Evolutionary conservation across 2,113 vertebrate species (phyloP).

Genomic region (Chloropsis cyanopogon): DNA sequence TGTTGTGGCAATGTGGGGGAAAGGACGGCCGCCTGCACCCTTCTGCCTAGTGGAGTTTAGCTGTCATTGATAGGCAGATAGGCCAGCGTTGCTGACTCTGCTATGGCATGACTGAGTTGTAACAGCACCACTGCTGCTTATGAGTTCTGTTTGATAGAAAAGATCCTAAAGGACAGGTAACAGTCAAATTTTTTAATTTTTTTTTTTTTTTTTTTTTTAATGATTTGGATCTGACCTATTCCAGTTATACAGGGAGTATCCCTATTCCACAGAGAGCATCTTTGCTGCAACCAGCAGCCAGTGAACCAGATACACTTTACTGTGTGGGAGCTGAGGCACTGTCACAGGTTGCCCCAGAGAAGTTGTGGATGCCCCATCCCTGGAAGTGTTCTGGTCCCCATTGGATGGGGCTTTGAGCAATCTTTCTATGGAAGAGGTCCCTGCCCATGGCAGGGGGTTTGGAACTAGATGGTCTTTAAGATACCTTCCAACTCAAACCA

Average conservation of each 20-base stretch:
- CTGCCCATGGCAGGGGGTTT: not conserved
- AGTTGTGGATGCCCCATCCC: not conserved
- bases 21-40: not conserved
- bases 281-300: not conserved
- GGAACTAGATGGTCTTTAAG: not conserved
- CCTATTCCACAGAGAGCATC: not conserved
- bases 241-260: not conserved
- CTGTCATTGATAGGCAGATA: not conserved
- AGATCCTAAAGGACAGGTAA: not conserved
- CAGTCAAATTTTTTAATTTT: not conserved
- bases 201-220: not conserved
- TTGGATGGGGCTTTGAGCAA: not conserved
- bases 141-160: not conserved
- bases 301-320: not conserved
- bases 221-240: not conserved
- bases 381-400: not conserved
- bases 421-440: not conserved
- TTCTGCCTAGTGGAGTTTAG: not conserved
- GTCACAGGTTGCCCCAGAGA: not conserved
- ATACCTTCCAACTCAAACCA: not conserved
- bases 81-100: not conserved
- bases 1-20: accelerated
- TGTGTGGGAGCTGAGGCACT: not conserved
- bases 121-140: not conserved
- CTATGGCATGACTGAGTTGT: not conserved